Evolutionary conservation across 2,888 invertebrate genomes (phyloP), one percentile per base, ranked within the genome.

Genomic region (Trileptium ribeirensis): DNA sequence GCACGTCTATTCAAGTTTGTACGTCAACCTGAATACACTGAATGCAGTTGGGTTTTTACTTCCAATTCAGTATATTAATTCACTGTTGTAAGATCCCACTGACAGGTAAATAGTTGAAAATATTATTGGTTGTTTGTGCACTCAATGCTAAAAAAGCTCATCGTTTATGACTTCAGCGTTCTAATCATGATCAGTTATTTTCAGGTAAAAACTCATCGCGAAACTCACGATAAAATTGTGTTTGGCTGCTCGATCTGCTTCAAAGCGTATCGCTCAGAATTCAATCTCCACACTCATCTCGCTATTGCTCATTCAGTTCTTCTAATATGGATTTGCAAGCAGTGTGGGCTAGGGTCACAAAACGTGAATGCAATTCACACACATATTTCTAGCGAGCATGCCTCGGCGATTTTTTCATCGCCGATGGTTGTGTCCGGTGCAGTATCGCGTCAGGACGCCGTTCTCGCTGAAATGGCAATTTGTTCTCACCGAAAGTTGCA

Each of bases 311-410:
- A 81, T 74, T 33, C 1, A 1, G 29, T 40, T 1, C 2, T 1
- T 1, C 37, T 70, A 31, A 1, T 81, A 8, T 81, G 81, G 81
- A 1, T 81, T 37, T 81, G 81, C 40, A 74, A 79, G 29, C 15
- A 33, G 29, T 81, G 81, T 67, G 39, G 40, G n/a, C 36, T 81
- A n/a, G 81, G 34, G 37, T 33, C 19, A 34, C 29, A 29, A 31
- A 38, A 79, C 3, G 19, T 31, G 1, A 19, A 2, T 1, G 8
- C 33, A 24, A 79, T 80, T 3, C 34, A 3, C 19, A 37, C 3
- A n/a, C 64, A 79, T 33, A 34, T 29, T n/a, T 3, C 8, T 8
- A n/a, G 3, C 19, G 67, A 34, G 36, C 79, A 31, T 29, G 15
- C 15, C 29, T 8, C 19, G 36, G 34, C 29, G 15, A 31, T 31